These are phyloP conservation scores for Lampris incognitus DNA, from an alignment of 2,113 vertebrate genomes.

Conservation along the genomic window DNA sequence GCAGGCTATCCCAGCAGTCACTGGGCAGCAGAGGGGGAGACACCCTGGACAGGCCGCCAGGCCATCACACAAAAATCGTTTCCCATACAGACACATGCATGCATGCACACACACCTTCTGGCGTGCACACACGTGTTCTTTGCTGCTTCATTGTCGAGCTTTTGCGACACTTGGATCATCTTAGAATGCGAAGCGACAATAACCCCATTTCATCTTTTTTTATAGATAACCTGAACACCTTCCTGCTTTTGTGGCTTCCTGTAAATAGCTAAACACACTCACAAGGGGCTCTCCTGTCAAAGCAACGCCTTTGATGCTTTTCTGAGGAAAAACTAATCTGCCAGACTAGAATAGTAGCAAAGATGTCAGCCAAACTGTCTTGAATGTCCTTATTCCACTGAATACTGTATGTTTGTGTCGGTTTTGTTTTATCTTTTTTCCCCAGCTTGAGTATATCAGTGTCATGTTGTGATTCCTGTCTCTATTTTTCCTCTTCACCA, in stretches of 20 bases:
- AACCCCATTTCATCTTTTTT: not conserved
- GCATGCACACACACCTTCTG: too few species aligned
- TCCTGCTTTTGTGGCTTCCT: constrained; percentile 26
- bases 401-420: not conserved
- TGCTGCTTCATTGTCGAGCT: not conserved
- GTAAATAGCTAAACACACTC: constrained; percentile 31
- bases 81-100: too few species aligned
- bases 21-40: too few species aligned
- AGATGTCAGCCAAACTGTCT: constrained; percentile 9
- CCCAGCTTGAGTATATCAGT: constrained; percentile 11
- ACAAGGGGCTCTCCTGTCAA: not conserved
- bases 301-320: constrained; percentile 11
- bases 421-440: not conserved
- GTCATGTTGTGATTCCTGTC: constrained; percentile 44
- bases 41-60: too few species aligned
- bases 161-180: not conserved
- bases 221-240: constrained; percentile 10
- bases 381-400: not conserved
- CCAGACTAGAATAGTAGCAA: not conserved
- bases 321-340: constrained; percentile 26
- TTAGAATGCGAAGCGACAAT: not conserved
- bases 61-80: too few species aligned
- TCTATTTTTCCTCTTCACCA: constrained; percentile 71
- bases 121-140: not conserved
- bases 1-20: too few species aligned